Percentiles rank a stretch among this genome's conserved stretches.
Evolutionary conservation across 2,888 invertebrate species (phyloP).

Genomic region (Rotaria sp.): DNA sequence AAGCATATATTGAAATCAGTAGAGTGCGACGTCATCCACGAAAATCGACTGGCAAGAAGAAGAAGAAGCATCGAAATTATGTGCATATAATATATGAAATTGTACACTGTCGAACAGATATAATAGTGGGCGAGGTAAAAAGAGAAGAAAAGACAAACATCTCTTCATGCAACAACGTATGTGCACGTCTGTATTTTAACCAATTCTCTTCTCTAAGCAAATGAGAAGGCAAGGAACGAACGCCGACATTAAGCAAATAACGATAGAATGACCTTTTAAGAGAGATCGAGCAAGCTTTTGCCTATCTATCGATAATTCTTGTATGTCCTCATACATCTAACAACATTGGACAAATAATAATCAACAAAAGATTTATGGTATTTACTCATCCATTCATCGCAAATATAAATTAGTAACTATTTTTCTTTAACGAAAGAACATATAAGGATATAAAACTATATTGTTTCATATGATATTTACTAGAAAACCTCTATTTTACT

Average conservation of each 20-base stretch:
- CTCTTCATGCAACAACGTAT: background rate
- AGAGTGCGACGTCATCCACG: background rate
- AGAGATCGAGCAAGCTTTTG: background rate
- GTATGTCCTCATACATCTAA: background rate
- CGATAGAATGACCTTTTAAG: background rate
- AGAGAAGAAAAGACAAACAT: background rate
- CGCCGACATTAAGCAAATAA: background rate
- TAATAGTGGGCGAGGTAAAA: background rate
- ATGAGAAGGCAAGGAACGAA: background rate
- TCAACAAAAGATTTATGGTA: background rate
- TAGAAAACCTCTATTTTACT: background rate
- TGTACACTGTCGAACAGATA: background rate
- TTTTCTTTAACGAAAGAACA: background rate
- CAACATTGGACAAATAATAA: background rate
- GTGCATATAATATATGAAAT: background rate
- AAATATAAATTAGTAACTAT: background rate
- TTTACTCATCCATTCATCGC: background rate
- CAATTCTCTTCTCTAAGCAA: background rate
- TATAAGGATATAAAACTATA: background rate
- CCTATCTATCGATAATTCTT: background rate
- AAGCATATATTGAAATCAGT: background rate
- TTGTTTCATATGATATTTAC: background rate
- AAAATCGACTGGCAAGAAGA: background rate
- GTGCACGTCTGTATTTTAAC: background rate
- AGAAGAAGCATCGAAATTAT: background rate